These are phyloP conservation scores for Neoascia interrupta DNA, from an alignment of 2,888 invertebrate genomes.

Conservation along the genomic window DNA sequence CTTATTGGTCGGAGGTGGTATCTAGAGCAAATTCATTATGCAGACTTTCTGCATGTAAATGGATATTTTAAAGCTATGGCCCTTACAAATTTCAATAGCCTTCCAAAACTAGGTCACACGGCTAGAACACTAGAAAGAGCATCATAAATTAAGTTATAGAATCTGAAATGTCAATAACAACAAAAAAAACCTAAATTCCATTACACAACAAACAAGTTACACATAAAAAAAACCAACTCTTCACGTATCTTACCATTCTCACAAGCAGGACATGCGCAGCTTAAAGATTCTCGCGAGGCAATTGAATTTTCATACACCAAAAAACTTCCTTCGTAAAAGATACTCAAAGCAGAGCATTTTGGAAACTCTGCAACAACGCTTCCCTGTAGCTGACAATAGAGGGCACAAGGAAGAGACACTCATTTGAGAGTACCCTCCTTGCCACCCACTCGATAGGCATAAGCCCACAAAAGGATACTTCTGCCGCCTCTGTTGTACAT, in stretches of 20 bases:
- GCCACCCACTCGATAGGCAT: not conserved
- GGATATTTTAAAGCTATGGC: no score
- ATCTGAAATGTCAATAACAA: conserved; percentile 9
- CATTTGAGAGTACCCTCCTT: conserved; percentile 5
- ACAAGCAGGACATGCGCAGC: conserved; percentile 49
- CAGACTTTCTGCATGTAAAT: no score
- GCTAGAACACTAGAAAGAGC: not conserved
- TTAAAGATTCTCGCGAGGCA: not conserved
- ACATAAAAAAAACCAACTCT: not conserved
- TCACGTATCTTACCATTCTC: conserved; percentile 9
- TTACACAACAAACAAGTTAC: conserved; percentile 54
- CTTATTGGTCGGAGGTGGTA: no score
- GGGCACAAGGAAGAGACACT: conserved; percentile 19
- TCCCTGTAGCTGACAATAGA: conserved; percentile 60
- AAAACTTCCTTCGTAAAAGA: conserved; percentile 23
- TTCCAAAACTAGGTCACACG: conserved; percentile 44
- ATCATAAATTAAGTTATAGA: conserved; percentile 31
- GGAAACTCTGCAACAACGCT: conserved; percentile 1
- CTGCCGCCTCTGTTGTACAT: conserved; percentile 56
- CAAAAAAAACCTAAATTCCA: conserved; percentile 31
- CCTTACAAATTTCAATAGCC: no score
- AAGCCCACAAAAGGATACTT: conserved; percentile 52
- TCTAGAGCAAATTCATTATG: no score
- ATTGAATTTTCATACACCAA: conserved; percentile 1
- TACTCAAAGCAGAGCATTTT: conserved; percentile 8